Base-by-base conservation (phyloP, 37 sponge, comb jelly and placozoan genomes). In the Corticium candelabrum region DNA sequence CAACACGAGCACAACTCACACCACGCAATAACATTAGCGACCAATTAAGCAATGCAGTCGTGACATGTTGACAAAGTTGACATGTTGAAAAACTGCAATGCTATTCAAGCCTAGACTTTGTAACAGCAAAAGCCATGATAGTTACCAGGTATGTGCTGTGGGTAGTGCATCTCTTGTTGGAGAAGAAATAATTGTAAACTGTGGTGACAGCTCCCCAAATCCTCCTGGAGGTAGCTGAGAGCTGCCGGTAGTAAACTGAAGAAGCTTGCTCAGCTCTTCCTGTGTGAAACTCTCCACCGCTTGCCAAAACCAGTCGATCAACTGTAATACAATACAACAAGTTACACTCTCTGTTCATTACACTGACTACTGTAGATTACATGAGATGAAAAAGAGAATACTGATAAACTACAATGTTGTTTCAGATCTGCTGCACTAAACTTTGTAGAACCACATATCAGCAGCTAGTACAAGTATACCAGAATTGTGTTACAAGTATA, bases 191-290 rank as follows among this genome's bases (percentile, higher is more conserved):
- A 94, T 88, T 29, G 79, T 74, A 35, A 93, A 88, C 34, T 68
- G 38, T 4, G 91, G 91, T 40, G 37, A 74, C 29, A 94, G 84
- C 7, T 87, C 94, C 15, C 41, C 76, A 80, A 94, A 94, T 0
- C 94, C 94, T 27, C 88, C 91, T 37, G 94, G 85, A 41, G 94
- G 94, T 1, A 94, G 84, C 84, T 91, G 90, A 3, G 94, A 94
- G 40, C 84, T 90, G 29, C 79, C 94, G 2, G 88, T 90, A n/a
- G 85, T 85, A 81, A 90, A 90, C 83, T 90, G 92, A 2, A 94
- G 77, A 30, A 88, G 69, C 70, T 74, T 81, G 29, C 92, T 86
- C 86, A 91, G 84, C 74, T 94, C 94, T 38, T 94, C 94, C 40
- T 88, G 86, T 3, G 88, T 90, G 78, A 90, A 94, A 41, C 81